Evolutionary conservation across 2,113 vertebrate genomes (phyloP), one percentile per base, ranked within the genome.

Genomic region (Dicentrarchus labrax): DNA sequence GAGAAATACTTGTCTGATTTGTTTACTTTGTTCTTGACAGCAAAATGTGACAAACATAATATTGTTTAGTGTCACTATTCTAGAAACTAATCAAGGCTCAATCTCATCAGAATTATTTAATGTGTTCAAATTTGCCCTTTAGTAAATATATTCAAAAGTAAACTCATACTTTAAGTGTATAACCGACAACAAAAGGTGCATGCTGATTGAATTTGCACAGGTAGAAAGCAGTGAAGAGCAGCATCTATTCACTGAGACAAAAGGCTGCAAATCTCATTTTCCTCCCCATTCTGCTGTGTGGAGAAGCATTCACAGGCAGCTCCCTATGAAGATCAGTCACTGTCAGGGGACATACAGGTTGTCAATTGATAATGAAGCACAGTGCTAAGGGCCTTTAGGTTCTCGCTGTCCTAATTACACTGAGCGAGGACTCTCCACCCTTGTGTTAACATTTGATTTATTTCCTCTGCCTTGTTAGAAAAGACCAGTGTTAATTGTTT

Each of bases 391-490:
- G 95, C 96, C 95, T 95, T 96, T 89, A 94, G 93, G 93, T 94
- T 89, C 95, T 94, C 92, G 94, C 93, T 94, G 94, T 91, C 95
- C 96, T 97, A 97, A 98, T 98, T 97, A 97, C 94, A 96, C 94
- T 90, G 93, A 96, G 89, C 86, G 91, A 95, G 94, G 94, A 93
- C 96, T 97, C 91, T 88, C 96, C 95, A 96, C 86, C 95, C 95
- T 71, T 97, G 95, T 96, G 96, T 96, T 96, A 97, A 96, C 96
- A 95, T 94, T 97, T 97, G 97, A 98, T 98, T 98, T 98, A 97
- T 99, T 97, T 97, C 95, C 91, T 87, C 76, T 95, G 91, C 91
- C 92, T 96, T 95, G 91, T 95, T 97, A 95, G 96, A 96, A 95
- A 96, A 92, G 94, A 91, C 88, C 90, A 79, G 88, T 96, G 95